Evolutionary conservation across 2,113 vertebrate species (phyloP).

Genomic region (Toxostoma redivivum): DNA sequence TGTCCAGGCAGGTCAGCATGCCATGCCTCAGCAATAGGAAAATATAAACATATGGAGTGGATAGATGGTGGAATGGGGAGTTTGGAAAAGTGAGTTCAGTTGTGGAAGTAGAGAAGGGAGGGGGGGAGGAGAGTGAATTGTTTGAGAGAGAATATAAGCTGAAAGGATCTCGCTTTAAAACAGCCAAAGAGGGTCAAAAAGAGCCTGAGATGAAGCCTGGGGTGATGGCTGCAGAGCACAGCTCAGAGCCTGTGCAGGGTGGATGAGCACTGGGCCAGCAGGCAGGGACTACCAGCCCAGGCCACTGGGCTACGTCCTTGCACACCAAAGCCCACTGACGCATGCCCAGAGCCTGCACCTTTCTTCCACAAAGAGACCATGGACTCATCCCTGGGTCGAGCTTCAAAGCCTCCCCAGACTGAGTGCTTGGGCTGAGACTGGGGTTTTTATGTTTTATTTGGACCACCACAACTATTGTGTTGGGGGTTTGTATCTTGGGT

Average conservation of each 20-base stretch:
- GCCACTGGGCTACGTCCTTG: rapidly evolving
- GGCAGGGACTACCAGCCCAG: neutral
- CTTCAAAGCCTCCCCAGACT: neutral
- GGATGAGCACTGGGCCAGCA: neutral
- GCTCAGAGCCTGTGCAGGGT: neutral
- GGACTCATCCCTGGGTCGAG: neutral
- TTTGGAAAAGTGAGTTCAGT: neutral
- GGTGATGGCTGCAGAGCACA: neutral
- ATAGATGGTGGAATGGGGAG: neutral
- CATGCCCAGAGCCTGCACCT: neutral
- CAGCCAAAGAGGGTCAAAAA: neutral
- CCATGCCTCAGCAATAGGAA: neutral
- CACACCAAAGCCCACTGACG: neutral
- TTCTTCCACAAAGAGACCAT: neutral
- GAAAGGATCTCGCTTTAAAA: neutral
- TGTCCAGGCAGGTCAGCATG: slow-evolving; percentile 47
- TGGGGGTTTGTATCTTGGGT: neutral
- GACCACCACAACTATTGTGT: neutral
- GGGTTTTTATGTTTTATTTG: neutral
- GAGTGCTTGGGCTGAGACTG: neutral
- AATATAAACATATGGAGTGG: slow-evolving; percentile 39
- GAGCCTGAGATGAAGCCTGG: neutral
- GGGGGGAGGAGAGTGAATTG: neutral
- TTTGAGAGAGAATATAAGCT: neutral
- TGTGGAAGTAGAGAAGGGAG: neutral